Base-by-base conservation (phyloP, 1,140 invertebrate species). In the Trachymyrmex cornetzi region DNA sequence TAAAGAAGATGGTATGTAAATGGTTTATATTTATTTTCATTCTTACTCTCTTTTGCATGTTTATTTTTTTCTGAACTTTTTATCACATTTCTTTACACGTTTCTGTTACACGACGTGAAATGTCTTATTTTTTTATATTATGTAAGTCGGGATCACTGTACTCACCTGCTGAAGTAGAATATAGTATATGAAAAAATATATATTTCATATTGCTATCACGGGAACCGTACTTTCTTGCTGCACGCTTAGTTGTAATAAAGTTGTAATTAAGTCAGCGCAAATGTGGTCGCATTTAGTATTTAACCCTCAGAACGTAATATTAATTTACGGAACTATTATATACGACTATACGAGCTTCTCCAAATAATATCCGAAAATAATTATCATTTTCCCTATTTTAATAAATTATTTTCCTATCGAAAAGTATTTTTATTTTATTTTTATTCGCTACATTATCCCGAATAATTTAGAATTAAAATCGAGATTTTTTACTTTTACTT, bases 1-100 rank as follows among this genome's bases (percentile, higher is more conserved):
- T 94, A 93, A 94, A 94, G 93, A 94, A 93, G 93, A 94, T 94
- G 93, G 93, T 94, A 94, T 94, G 93, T 94, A 94, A 93, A 93
- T 93, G 89, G 87, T 90, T 93, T 91, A 88, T 88, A 93, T 93
- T 94, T 93, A 91, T 92, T 93, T 94, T 84, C 85, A 90, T 92
- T 91, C 87, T 90, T 85, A 81, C 75, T 89, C 82, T 93, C 72
- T 92, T 90, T 89, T 94, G 93, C 93, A 94, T 94, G 93, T 92
- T 92, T 93, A 90, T 91, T 92, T 92, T 85, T 67, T 92, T 87
- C 86, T 79, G 24, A 71, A 86, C 85, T 88, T 89, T 81, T 85
- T 75, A 80, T 71, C 88, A 90, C 88, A 22, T 89, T 90, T 89
- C 48, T 77, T 89, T 87, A 90, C 85, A 44, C 67, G 6, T 67